phyloP scores from a whole-genome alignment of 1,140 invertebrate genomes.

The Brachionus koreanus region DNA sequence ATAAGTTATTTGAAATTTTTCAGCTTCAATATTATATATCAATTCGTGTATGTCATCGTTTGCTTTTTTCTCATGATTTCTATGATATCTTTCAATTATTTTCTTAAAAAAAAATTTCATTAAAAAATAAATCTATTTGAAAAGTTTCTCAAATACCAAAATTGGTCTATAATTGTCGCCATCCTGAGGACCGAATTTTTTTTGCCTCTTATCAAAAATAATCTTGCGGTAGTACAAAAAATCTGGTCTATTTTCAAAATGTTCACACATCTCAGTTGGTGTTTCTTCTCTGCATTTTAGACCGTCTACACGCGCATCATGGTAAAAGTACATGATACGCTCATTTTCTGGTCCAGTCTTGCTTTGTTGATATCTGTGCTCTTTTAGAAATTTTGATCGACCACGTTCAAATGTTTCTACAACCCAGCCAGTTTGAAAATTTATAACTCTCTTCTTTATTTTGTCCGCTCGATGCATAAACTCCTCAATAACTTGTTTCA shows the following conservation, averaged over 20 bases:
- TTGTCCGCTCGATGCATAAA: conserved; percentile 25
- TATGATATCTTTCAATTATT: conserved; percentile 56
- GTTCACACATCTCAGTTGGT: conserved; percentile 63
- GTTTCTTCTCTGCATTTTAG: conserved; percentile 65
- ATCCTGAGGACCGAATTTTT: conserved; percentile 56
- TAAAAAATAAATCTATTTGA: not conserved
- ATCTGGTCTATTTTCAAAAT: conserved; percentile 66
- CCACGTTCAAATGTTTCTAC: conserved; percentile 69
- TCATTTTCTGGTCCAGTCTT: conserved; percentile 62
- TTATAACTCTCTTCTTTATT: conserved; percentile 60
- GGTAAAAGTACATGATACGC: conserved; percentile 68
- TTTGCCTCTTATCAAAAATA: conserved; percentile 54
- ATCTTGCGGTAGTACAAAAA: conserved; percentile 61
- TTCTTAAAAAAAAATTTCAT: conserved; percentile 49
- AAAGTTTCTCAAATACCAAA: not conserved
- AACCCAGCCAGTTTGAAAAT: conserved; percentile 62
- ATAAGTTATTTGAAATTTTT: conserved; percentile 56
- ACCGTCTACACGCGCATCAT: conserved; percentile 67
- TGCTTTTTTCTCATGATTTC: conserved; percentile 51
- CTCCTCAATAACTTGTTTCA: conserved; percentile 7
- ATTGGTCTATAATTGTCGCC: conserved; percentile 43
- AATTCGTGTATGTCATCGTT: conserved; percentile 56
- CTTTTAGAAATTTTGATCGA: conserved; percentile 67
- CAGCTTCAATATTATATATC: conserved; percentile 54
- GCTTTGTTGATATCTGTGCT: conserved; percentile 63